Evolutionary conservation across 2,113 vertebrate genomes (phyloP), one percentile per base, ranked within the genome.

Genomic region (Prolemur simus): DNA sequence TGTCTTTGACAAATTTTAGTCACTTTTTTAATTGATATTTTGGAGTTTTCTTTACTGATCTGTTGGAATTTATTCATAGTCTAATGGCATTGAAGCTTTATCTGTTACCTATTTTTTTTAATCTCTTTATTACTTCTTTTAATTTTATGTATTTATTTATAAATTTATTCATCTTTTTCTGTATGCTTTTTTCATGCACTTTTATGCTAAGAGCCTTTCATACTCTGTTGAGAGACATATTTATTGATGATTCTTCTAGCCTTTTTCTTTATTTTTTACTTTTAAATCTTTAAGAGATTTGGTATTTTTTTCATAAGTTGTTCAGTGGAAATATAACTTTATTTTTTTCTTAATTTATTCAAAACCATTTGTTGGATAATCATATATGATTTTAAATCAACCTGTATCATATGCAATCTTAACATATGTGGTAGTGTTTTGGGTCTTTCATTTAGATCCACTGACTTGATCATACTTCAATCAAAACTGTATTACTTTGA

Each of bases 191-290:
- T 85, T 52, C 4, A 93, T 56, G 76, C 14, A 23, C 37, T 76
- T 88, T 88, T 84, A 95, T 66, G 27, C 49, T 76, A 52, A 58
- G 6, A 74, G 5, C 1, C 27, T 74, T 89, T 23, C 14, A 56
- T 3, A 78, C 6, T 68, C 21, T 94, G 4, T 60, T 76, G 23
- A 91, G 39, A 56, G 64, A 47, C 4, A 29, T 56, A 88, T 82
- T 49, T 93, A 37, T 10, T 84, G 37, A 39, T 60, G 68, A 17
- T 54, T 77, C n/a, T 73, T 78, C 3, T 27, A 77, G 8, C 0
- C 12, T 78, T 87, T 97, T 47, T n/a, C 15, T 88, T 93, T 66
- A 71, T 74, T 84, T 77, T 77, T 56, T 56, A 21, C 64, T 91
- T 86, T 91, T 77, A 71, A 80, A 54, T 64, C 21, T 88, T 87